phyloP scores from a whole-genome alignment of 2,888 invertebrate genomes.

The Alsophila aescularia region DNA sequence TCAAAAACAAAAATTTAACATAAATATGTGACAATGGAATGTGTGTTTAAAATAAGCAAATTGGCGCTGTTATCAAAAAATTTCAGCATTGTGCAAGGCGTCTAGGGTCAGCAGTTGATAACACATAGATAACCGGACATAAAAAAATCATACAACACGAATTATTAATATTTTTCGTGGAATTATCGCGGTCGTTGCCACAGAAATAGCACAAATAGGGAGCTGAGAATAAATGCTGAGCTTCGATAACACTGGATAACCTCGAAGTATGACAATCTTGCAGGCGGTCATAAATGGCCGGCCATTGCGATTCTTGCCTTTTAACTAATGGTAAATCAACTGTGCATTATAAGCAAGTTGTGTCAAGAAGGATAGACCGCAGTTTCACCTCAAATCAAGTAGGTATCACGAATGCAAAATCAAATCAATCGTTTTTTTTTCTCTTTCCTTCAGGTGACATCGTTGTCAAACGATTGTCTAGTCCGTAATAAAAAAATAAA shows the following conservation, averaged over 20 bases:
- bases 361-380: too few species aligned
- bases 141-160: slow-evolving; percentile 51
- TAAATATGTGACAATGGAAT: not conserved
- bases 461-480: too few species aligned
- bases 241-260: slow-evolving; percentile 52
- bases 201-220: slow-evolving; percentile 37
- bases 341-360: not conserved
- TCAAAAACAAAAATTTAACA: not conserved
- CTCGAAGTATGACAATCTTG: slow-evolving; percentile 32
- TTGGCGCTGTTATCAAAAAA: slow-evolving; percentile 59
- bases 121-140: slow-evolving; percentile 63
- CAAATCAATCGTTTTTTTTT: too few species aligned
- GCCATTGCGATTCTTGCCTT: slow-evolving; percentile 3
- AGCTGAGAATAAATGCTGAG: slow-evolving; percentile 31
- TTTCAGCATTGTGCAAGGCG: slow-evolving; percentile 70
- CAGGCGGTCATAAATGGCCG: not conserved
- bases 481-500: too few species aligned
- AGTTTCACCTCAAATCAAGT: too few species aligned
- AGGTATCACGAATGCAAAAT: too few species aligned
- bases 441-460: too few species aligned
- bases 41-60: slow-evolving; percentile 56
- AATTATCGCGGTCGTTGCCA: slow-evolving; percentile 53
- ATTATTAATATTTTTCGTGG: slow-evolving; percentile 56
- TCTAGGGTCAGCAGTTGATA: slow-evolving; percentile 69
- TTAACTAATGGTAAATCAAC: not conserved